These are phyloP conservation scores for Notamacropus eugenii DNA, from an alignment of 2,797 vertebrate species.

Conservation along the genomic window DNA sequence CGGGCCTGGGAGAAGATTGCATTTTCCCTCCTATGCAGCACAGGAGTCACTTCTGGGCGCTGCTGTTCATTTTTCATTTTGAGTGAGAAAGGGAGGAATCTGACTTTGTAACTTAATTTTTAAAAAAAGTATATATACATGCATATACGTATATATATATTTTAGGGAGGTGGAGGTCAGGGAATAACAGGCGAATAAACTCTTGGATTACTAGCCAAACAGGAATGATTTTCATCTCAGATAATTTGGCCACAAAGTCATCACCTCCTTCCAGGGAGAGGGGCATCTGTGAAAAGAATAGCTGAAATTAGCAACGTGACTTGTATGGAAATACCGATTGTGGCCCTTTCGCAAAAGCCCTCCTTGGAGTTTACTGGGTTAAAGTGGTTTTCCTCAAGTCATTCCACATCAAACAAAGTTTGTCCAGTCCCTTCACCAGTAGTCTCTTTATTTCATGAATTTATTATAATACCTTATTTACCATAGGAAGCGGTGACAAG, in stretches of 20 bases:
- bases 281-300: slow-evolving; percentile 26
- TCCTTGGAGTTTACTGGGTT: slow-evolving; percentile 47
- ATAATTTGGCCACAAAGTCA: slow-evolving; percentile 15
- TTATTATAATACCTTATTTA: slow-evolving; percentile 79
- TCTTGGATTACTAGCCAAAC: not conserved
- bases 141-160: not conserved
- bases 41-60: not conserved
- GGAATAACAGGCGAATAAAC: slow-evolving; percentile 38
- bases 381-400: slow-evolving; percentile 64
- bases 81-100: slow-evolving; percentile 54
- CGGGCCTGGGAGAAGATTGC: slow-evolving; percentile 48
- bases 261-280: not conserved
- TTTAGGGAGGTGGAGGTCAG: slow-evolving; percentile 13
- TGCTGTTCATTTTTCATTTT: slow-evolving; percentile 59
- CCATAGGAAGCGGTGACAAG: slow-evolving; percentile 79
- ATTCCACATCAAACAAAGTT: slow-evolving; percentile 78
- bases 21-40: slow-evolving; percentile 58
- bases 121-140: not conserved
- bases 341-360: slow-evolving; percentile 54
- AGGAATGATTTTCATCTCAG: slow-evolving; percentile 25
- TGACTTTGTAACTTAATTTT: slow-evolving; percentile 50
- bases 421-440: slow-evolving; percentile 63
- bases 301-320: slow-evolving; percentile 25
- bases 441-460: slow-evolving; percentile 74
- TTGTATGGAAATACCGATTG: slow-evolving; percentile 54